These are phyloP conservation scores for Oreochromis grahami DNA, from an alignment of 2,797 vertebrate genomes.

Conservation along the genomic window DNA sequence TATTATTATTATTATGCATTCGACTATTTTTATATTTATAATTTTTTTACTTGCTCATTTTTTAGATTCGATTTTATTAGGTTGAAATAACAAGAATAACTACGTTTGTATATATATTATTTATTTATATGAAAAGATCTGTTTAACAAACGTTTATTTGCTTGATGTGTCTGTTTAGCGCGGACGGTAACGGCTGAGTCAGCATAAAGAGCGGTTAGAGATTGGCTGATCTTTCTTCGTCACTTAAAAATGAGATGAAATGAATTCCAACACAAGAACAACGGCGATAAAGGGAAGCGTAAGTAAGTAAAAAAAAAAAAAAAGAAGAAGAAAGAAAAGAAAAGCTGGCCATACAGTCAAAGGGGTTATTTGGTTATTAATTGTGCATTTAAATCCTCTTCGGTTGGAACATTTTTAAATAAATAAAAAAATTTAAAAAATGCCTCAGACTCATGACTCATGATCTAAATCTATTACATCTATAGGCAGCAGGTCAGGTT, in stretches of 20 bases:
- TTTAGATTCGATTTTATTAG: neutral
- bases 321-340: neutral
- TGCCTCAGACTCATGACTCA: neutral
- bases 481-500: neutral
- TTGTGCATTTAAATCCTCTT: neutral
- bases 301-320: neutral
- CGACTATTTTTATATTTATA: neutral
- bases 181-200: neutral
- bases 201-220: neutral
- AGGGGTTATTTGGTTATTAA: neutral
- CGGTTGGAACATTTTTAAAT: neutral
- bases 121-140: neutral
- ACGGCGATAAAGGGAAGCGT: neutral
- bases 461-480: neutral
- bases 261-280: neutral
- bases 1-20: neutral
- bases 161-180: neutral
- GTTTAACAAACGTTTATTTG: neutral
- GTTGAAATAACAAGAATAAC: neutral
- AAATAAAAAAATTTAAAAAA: rapidly evolving
- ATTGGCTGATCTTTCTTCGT: neutral
- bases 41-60: neutral
- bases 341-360: neutral
- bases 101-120: neutral
- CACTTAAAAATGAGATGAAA: neutral